Conservation (phyloP, 2,113 vertebrate species). For the Microtus oregoni region DNA sequence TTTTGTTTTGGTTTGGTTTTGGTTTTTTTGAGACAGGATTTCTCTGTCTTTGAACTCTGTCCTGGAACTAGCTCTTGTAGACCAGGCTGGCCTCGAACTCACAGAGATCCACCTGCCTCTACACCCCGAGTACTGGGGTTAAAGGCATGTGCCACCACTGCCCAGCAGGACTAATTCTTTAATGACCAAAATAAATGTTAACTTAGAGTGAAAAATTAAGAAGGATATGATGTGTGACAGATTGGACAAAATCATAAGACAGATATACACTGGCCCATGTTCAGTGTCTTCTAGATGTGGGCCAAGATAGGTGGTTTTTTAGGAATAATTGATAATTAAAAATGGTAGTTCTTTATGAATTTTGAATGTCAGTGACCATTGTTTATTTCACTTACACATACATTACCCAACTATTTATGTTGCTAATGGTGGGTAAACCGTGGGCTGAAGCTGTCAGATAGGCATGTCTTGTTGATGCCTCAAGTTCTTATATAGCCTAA, state of each 20-base stretch:
- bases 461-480: background rate
- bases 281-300: background rate
- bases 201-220: background rate
- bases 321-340: background rate
- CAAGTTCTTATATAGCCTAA: background rate
- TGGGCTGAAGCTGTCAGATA: background rate
- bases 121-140: too few relatives aligned
- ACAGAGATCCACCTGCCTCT: too few relatives aligned
- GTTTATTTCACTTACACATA: slow-evolving; percentile 5
- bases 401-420: background rate
- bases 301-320: background rate
- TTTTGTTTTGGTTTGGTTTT: too few relatives aligned
- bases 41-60: too few relatives aligned
- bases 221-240: background rate
- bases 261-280: background rate
- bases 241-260: background rate
- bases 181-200: background rate
- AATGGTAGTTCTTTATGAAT: background rate
- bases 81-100: too few relatives aligned
- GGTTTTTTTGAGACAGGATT: too few relatives aligned
- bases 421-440: background rate
- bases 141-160: too few relatives aligned
- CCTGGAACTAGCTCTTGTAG: too few relatives aligned
- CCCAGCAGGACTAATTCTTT: background rate
- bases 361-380: background rate